These are phyloP conservation scores for Nomada ferruginata DNA, from an alignment of 2,888 invertebrate genomes.

Conservation along the genomic window DNA sequence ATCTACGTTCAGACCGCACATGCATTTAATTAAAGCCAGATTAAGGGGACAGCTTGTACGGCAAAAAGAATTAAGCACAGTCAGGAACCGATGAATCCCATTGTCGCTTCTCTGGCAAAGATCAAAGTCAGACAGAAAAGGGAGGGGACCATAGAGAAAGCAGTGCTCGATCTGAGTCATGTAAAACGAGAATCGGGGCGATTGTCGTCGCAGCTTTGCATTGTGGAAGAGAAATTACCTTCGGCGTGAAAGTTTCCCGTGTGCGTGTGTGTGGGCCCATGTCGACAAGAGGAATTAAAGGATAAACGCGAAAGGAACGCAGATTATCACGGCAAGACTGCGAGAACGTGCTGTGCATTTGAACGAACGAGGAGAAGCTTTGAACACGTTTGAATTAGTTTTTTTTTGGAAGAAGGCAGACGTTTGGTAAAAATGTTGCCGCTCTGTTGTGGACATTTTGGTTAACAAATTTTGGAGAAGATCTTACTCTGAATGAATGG, in stretches of 20 bases:
- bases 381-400: no score
- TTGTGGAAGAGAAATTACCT: conserved; percentile 47
- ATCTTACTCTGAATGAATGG: no score
- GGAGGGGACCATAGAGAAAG: not conserved
- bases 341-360: not conserved
- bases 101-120: not conserved
- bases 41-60: not conserved
- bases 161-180: not conserved
- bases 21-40: not conserved
- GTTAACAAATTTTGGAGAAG: no score
- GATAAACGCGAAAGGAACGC: conserved; percentile 37
- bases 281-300: conserved; percentile 46
- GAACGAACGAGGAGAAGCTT: not conserved
- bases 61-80: not conserved
- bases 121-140: not conserved
- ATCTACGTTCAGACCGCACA: not conserved
- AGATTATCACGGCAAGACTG: conserved; percentile 14
- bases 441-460: no score
- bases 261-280: not conserved
- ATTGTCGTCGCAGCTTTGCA: conserved; percentile 9
- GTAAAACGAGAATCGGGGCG: not conserved
- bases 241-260: conserved; percentile 17
- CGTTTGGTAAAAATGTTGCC: not conserved
- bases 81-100: not conserved
- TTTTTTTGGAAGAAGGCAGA: not conserved